Conservation (phyloP, 2,888 invertebrate genomes). For the Platerodrilus igneus region DNA sequence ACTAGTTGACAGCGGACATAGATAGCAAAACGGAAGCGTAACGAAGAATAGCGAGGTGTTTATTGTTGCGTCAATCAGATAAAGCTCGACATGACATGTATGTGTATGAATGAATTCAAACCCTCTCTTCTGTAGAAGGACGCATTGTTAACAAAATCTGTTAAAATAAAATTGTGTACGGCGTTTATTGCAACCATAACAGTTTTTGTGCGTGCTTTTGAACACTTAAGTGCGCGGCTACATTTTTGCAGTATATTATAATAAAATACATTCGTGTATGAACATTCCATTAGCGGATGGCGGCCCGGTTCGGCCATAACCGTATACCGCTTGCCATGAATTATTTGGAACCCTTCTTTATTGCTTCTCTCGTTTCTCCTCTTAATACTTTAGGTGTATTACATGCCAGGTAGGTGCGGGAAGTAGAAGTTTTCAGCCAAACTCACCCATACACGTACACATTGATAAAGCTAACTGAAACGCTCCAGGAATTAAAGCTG, state of each 20-base stretch:
- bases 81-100: constrained; percentile 22
- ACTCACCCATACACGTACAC: too few species aligned
- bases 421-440: too few species aligned
- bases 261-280: constrained; percentile 27
- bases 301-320: constrained; percentile 27
- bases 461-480: too few species aligned
- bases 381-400: constrained; percentile 21
- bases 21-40: constrained; percentile 34
- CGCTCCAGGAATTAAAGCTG: too few species aligned
- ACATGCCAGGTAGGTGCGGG: too few species aligned
- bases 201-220: constrained; percentile 25
- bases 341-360: constrained; percentile 28
- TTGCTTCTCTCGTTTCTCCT: constrained; percentile 20
- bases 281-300: constrained; percentile 28
- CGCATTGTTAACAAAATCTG: constrained; percentile 21
- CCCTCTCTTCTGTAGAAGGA: constrained; percentile 11
- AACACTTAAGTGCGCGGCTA: constrained; percentile 22
- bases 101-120: too few species aligned
- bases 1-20: constrained; percentile 30
- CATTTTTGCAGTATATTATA: constrained; percentile 25
- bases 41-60: constrained; percentile 34
- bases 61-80: constrained; percentile 29
- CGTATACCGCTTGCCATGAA: constrained; percentile 28
- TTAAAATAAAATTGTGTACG: constrained; percentile 22
- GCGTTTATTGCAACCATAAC: constrained; percentile 24